Base-by-base conservation (phyloP, 2,113 vertebrate genomes). In the Trematocara marginatum region DNA sequence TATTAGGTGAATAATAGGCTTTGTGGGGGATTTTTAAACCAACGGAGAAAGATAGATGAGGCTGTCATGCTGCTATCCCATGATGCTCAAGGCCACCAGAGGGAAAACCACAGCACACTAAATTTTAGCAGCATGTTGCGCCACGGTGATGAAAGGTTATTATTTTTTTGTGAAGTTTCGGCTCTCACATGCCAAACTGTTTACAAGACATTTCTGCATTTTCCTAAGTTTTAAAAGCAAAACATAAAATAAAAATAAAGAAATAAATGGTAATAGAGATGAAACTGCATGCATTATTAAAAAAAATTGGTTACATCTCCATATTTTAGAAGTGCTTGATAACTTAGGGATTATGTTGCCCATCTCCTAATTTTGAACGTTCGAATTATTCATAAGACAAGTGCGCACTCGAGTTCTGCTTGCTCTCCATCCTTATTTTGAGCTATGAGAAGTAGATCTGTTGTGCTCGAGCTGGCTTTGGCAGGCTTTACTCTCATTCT, bases 21-120 rank as follows among this genome's bases (percentile, higher is more conserved):
- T 84, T 83, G 71, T 23, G 71, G 80, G 52, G 38, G 42, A 16
- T 11, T 29, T 74, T 91, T 52, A 85, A 82, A 88, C 86, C 86
- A 82, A n/a, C 18, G 34, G 82, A 87, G 74, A 83, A 79, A 90
- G 89, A 91, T 71, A 29, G 80, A 93, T 89, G 89, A 78, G 85
- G 76, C 66, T 88, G 87, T 85, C 89, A 56, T 7, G 84, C 51
- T 16, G 74, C 71, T 49, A 53, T 35, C 78, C 34, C 8, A 1
- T 79, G 35, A 54, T 35, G 81, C 78, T 79, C 2, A 5, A 85
- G 57, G 84, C 29, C 52, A 74, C 53, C 47, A 3, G 82, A 42
- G 78, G 53, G 29, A 47, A 79, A 84, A 84, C 81, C 79, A 42
- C 51, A 56, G 79, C 59, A 7, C 84, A 23, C 20, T 45, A 5